phyloP scores from a whole-genome alignment of 2,888 invertebrate genomes.

The Clitarchus hookeri region DNA sequence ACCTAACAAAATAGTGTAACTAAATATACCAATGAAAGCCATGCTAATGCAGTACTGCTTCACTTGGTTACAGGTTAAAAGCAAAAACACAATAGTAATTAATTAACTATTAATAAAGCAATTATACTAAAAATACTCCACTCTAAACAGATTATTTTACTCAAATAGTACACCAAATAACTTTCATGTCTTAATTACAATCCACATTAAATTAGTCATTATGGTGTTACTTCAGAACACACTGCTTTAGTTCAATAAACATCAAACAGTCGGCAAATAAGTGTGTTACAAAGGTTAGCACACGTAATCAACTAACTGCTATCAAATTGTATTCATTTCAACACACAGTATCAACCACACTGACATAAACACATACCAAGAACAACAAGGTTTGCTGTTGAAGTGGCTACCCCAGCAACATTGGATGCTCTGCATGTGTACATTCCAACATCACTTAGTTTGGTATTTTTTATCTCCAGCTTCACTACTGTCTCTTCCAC shows the following conservation, averaged over 20 bases:
- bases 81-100: background rate
- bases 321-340: conserved; percentile 29
- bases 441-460: conserved; percentile 73
- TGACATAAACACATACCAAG: conserved; percentile 60
- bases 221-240: background rate
- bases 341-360: background rate
- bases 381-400: conserved; percentile 71
- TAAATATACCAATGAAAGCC: conserved; percentile 33
- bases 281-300: background rate
- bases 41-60: background rate
- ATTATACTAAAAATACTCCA: too few relatives aligned
- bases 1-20: conserved; percentile 40
- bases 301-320: background rate
- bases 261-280: background rate
- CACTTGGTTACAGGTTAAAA: background rate
- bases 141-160: too few relatives aligned
- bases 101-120: background rate
- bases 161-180: too few relatives aligned
- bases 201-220: too few relatives aligned
- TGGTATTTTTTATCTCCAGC: conserved; percentile 69
- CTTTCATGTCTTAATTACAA: too few relatives aligned
- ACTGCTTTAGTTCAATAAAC: background rate
- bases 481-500: conserved; percentile 68
- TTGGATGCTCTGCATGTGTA: conserved; percentile 77
- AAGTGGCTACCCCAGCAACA: conserved; percentile 75